These are phyloP conservation scores for Nasonovia ribisnigri DNA, from an alignment of 2,888 invertebrate species.

Conservation along the genomic window DNA sequence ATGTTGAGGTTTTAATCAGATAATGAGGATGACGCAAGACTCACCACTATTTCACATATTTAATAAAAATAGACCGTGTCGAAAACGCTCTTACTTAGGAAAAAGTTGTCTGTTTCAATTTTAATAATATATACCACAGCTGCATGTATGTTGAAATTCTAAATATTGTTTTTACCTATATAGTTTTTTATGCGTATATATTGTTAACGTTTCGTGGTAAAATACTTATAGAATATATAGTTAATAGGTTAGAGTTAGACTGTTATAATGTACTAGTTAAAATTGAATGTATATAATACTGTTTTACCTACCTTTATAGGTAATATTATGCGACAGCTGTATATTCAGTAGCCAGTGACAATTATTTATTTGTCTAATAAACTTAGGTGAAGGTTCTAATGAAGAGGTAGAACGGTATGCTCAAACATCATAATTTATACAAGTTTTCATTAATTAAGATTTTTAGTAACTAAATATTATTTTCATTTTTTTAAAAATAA, in stretches of 20 bases:
- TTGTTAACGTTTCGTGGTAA: neutral
- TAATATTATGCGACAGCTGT: neutral
- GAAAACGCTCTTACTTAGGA: neutral
- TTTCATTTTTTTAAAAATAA: neutral
- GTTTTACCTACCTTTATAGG: neutral
- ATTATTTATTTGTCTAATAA: neutral
- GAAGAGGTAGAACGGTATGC: neutral
- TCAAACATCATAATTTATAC: neutral
- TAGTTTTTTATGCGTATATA: neutral
- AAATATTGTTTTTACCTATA: neutral
- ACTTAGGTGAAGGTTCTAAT: neutral
- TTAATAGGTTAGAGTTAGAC: neutral
- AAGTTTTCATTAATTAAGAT: neutral
- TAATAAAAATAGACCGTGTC: conserved; percentile 25
- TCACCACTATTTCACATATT: conserved; percentile 7
- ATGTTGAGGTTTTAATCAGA: conserved; percentile 32
- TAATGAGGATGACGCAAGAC: conserved; percentile 30
- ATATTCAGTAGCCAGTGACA: neutral
- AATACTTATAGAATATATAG: neutral
- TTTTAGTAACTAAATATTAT: neutral
- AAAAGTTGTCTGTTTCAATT: neutral
- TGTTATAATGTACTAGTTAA: neutral
- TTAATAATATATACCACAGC: neutral
- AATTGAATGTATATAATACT: neutral
- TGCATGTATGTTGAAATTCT: neutral